These are phyloP conservation scores for Actenoides lindsayi DNA, from an alignment of 2,113 vertebrate genomes.

Conservation along the genomic window DNA sequence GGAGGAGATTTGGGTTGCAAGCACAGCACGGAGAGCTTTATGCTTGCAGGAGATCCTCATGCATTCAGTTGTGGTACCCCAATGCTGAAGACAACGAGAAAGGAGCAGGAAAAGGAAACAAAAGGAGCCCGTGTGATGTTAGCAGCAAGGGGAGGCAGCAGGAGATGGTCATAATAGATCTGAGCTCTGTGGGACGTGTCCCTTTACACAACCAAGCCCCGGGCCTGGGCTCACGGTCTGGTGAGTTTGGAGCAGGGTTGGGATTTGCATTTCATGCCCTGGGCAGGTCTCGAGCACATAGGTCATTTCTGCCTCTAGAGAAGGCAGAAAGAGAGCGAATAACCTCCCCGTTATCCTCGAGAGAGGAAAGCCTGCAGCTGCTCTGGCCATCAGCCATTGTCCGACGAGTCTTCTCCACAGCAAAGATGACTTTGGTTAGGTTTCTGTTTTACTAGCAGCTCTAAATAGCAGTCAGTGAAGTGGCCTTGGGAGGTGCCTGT, in stretches of 20 bases:
- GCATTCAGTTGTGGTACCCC: fast-evolving
- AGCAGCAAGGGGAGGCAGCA: background rate
- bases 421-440: background rate
- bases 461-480: background rate
- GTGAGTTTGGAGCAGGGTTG: background rate
- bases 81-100: background rate
- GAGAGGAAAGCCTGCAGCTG: background rate
- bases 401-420: background rate
- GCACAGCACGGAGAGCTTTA: background rate
- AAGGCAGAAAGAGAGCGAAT: background rate
- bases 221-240: background rate
- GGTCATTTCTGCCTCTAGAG: background rate
- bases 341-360: background rate
- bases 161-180: background rate
- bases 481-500: background rate
- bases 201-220: background rate
- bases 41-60: fast-evolving
- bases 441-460: background rate
- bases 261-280: background rate
- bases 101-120: background rate
- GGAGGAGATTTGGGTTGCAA: too few species aligned
- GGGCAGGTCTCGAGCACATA: background rate
- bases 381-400: background rate
- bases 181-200: background rate
- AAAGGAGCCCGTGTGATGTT: background rate